phyloP scores from a whole-genome alignment of 2,113 vertebrate genomes.

The Dasyornis broadbenti region DNA sequence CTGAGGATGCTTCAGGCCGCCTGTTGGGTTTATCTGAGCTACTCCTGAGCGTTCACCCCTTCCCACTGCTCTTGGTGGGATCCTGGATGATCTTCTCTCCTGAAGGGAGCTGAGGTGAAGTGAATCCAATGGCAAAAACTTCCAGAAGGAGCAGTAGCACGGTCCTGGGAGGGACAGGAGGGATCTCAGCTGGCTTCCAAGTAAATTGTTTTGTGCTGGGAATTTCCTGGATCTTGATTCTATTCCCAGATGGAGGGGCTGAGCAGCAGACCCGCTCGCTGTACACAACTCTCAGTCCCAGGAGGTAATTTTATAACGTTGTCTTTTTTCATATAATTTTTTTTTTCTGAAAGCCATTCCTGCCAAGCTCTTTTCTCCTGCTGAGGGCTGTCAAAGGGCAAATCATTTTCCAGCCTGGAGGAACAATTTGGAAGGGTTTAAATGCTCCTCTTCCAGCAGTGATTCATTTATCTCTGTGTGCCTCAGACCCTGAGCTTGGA shows the following conservation, averaged over 20 bases:
- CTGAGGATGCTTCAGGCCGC: not conserved
- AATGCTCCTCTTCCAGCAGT: not conserved
- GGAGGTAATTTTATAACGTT: not conserved
- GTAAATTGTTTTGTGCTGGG: not conserved
- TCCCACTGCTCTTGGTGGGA: not conserved
- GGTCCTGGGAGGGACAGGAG: not conserved
- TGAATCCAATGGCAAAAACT: not conserved
- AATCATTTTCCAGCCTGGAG: not conserved
- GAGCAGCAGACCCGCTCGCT: not conserved
- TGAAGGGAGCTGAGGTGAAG: not conserved
- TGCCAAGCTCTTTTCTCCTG: not conserved
- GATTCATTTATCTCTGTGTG: rapidly evolving
- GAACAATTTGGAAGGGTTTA: not conserved
- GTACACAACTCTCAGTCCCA: not conserved
- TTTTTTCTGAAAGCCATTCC: not conserved
- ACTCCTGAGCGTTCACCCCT: not conserved
- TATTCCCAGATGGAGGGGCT: not conserved
- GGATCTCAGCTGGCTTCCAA: not conserved
- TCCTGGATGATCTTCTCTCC: not conserved
- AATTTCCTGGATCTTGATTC: not conserved
- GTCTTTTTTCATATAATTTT: not conserved
- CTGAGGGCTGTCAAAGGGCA: not conserved
- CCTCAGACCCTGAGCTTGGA: not conserved
- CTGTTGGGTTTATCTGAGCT: not conserved
- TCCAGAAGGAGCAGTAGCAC: not conserved